Percentiles rank a stretch among this genome's conserved stretches.
These are phyloP conservation scores for Sphaeridia pumilis DNA, from an alignment of 2,888 invertebrate species.

Conservation along the genomic window DNA sequence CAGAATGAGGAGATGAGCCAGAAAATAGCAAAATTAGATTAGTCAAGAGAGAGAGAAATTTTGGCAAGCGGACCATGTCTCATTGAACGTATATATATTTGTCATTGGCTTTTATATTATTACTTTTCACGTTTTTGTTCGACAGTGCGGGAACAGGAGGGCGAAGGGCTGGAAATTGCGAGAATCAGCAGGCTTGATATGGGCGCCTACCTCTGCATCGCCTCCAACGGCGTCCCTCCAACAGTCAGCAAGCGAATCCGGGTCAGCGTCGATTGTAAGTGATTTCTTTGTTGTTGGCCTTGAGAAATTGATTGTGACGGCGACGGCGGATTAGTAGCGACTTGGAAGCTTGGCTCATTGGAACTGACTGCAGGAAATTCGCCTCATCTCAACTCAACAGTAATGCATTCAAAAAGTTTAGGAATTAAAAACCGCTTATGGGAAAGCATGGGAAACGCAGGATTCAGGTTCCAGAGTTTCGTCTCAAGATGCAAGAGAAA, in stretches of 20 bases:
- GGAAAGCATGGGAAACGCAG: no score
- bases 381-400: no score
- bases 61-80: no score
- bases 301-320: not conserved
- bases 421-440: not conserved
- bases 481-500: not conserved
- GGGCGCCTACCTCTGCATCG: slow-evolving; percentile 67
- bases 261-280: slow-evolving; percentile 90
- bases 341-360: no score
- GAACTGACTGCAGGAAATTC: not conserved
- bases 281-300: not conserved
- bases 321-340: not conserved
- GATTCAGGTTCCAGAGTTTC: no score
- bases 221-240: slow-evolving; percentile 78
- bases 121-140: no score
- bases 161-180: slow-evolving; percentile 68
- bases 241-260: slow-evolving; percentile 82
- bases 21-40: no score
- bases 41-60: no score
- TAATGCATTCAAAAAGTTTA: no score
- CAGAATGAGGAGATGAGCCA: no score
- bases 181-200: slow-evolving; percentile 77
- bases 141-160: slow-evolving; percentile 75
- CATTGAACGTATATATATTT: no score
- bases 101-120: no score